A percentile compares a stretch with the other conserved stretches of the same genome.
These are phyloP conservation scores for Dione juno DNA, from an alignment of 2,888 invertebrate species.

Conservation along the genomic window DNA sequence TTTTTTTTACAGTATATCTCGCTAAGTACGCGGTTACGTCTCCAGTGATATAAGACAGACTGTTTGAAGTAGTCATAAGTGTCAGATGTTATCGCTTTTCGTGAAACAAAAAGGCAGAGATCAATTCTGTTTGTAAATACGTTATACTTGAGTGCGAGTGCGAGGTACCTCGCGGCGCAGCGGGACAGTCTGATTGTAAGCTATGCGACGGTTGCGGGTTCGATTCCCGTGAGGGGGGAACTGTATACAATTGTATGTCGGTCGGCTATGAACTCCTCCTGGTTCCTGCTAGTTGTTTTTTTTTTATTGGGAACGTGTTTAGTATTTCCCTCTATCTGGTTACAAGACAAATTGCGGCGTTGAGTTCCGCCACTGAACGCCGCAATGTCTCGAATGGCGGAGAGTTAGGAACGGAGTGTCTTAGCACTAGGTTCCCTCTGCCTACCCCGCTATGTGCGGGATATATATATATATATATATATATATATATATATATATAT, in stretches of 20 bases:
- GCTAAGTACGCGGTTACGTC: background rate
- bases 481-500: no score
- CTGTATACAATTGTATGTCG: no score
- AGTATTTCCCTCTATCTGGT: no score
- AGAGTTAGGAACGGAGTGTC: background rate
- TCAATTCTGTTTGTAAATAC: background rate
- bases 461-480: no score
- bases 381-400: background rate
- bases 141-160: no score
- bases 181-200: no score
- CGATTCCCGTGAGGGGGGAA: no score
- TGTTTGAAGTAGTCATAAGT: background rate
- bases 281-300: no score
- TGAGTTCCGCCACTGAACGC: background rate
- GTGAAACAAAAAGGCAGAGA: background rate
- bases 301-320: no score
- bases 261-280: no score
- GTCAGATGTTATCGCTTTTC: conserved; percentile 14
- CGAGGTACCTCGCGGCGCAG: no score
- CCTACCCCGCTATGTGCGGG: background rate
- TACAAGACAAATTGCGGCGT: background rate
- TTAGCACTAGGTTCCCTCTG: background rate
- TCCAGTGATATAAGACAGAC: background rate
- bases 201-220: no score
- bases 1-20: background rate